Evolutionary conservation across 2,797 vertebrate species (phyloP), one percentile per base, ranked within the genome.

Genomic region (Enteromius radiatus): DNA sequence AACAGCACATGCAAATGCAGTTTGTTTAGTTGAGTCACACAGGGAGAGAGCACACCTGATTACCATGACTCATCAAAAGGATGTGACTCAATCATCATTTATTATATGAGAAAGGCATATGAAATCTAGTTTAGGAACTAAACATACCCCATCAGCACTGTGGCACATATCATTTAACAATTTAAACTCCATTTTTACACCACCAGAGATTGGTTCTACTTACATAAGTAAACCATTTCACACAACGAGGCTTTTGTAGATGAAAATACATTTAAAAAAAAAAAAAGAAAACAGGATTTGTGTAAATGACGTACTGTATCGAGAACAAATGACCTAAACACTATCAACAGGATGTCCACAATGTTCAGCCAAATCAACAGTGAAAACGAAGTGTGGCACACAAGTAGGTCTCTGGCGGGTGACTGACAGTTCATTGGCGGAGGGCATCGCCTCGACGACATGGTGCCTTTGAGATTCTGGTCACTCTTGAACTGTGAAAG

Each of bases 381-480:
- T 75, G 77, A 64, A 82, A 79, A 76, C 17, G 10, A 63, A 78
- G 61, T 45, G 69, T 36, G 76, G 65, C 47, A 80, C 63, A 63
- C 76, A 67, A 56, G 43, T 63, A 59, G 70, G 41, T 54, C 38
- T 75, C 45, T 75, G 52, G 67, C 12, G 33, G 76, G 74, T 61
- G 47, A 71, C 19, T 84, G 67, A 43, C 70, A 69, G 28, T 33
- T 81, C 36, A 84, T 26, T 86, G 85, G 70, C 54, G 9, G 47
- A 43, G 4, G 56, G 59, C 71, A 61, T 78, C 3, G 33, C 31
- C 15, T 54, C 41, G 45, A 41, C 38, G 3, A 59, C 71, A 31
- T 26, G 26, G 76, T 56, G 65, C 64, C 83, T 87, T 89, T 88
- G 80, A 86, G 75, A 88, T 89, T 88, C 88, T 75, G 80, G 65